A percentile compares a stretch with the other conserved stretches of the same genome.
Evolutionary conservation across 2,797 vertebrate genomes (phyloP).

Genomic region (Zenarchopterus dispar): DNA sequence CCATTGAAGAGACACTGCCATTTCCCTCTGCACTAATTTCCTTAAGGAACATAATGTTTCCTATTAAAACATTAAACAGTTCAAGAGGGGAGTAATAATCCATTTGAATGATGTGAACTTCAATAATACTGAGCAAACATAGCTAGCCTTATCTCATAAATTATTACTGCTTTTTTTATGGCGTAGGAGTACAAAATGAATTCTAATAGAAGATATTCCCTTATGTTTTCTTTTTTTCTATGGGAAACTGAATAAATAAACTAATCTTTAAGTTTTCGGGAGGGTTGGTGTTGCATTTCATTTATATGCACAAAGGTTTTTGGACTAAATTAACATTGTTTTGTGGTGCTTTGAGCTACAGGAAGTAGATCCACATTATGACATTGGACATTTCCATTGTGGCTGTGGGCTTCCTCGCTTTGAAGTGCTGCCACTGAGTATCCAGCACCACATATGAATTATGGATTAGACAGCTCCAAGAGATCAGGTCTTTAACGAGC

Average conservation of each 20-base stretch:
- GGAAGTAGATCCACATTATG: slow-evolving; percentile 27
- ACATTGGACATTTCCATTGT: slow-evolving; percentile 33
- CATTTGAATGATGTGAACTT: slow-evolving; percentile 41
- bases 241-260: neutral
- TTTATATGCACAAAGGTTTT: neutral
- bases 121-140: slow-evolving; percentile 12
- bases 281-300: neutral
- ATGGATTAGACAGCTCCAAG: slow-evolving; percentile 52
- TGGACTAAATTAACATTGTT: slow-evolving; percentile 3
- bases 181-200: neutral
- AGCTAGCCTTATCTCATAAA: neutral
- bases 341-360: slow-evolving; percentile 9
- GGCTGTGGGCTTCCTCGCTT: slow-evolving; percentile 38
- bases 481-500: slow-evolving; percentile 45
- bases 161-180: neutral
- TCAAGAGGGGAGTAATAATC: slow-evolving; percentile 51
- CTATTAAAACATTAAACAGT: slow-evolving; percentile 53
- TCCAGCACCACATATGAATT: slow-evolving; percentile 49
- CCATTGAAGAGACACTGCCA: slow-evolving; percentile 71
- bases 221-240: too few species aligned
- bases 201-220: too few species aligned
- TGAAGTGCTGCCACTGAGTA: slow-evolving; percentile 58
- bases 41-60: slow-evolving; percentile 71
- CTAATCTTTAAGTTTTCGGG: neutral
- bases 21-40: slow-evolving; percentile 71